phyloP scores from a whole-genome alignment of 2,888 invertebrate genomes.

The Phengaris alcon region DNA sequence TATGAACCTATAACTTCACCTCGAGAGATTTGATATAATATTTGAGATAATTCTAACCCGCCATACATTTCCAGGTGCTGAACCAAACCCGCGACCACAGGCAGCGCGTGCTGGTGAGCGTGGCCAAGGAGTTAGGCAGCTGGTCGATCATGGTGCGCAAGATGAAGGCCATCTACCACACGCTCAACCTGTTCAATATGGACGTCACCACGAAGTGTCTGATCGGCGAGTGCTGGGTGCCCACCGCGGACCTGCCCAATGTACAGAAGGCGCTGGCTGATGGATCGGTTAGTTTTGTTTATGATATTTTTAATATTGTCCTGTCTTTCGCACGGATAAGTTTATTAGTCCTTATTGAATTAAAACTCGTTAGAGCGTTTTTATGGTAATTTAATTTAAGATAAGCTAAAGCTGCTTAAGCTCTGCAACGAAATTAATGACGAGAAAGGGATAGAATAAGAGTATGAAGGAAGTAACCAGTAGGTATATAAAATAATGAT shows the following conservation, averaged over 20 bases:
- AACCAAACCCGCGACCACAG: slow-evolving; percentile 96
- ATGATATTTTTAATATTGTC: background rate
- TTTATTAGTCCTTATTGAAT: no score
- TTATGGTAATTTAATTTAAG: no score
- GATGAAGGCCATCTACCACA: slow-evolving; percentile 95
- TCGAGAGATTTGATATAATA: no score
- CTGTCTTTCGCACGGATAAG: no score
- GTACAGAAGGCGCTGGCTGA: slow-evolving; percentile 88
- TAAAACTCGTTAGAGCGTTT: no score
- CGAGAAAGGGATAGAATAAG: no score
- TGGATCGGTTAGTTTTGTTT: slow-evolving; percentile 83
- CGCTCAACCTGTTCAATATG: slow-evolving; percentile 91
- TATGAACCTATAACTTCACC: no score
- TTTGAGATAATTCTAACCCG: background rate
- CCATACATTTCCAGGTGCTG: slow-evolving; percentile 81
- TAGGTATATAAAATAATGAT: slow-evolving; percentile 18
- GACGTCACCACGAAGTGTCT: slow-evolving; percentile 93
- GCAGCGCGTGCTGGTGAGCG: slow-evolving; percentile 90
- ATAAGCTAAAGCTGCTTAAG: no score
- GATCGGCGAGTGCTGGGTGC: slow-evolving; percentile 92
- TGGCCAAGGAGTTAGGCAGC: slow-evolving; percentile 92
- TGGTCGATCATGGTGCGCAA: slow-evolving; percentile 95
- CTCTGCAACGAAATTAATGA: no score
- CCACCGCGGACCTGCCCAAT: slow-evolving; percentile 84
- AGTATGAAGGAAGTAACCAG: no score